Evolutionary conservation across 2,888 invertebrate species (phyloP).

Genomic region (Onchidella celtica): DNA sequence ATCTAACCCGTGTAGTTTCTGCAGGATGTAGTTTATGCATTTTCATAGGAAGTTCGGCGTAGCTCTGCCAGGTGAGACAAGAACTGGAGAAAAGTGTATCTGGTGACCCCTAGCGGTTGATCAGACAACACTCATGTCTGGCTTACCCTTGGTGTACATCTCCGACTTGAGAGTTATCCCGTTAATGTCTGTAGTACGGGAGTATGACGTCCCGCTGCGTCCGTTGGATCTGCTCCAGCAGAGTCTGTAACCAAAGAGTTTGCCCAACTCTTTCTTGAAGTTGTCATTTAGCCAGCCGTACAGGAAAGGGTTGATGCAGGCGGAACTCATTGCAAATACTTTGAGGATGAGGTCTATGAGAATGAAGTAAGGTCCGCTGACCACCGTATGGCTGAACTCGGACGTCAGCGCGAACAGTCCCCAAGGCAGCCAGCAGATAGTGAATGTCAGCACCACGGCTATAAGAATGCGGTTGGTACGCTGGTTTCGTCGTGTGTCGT

Average conservation of each 20-base stretch:
- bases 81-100: too few species aligned
- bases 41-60: too few species aligned
- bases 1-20: too few species aligned
- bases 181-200: slow-evolving; percentile 39
- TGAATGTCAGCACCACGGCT: slow-evolving; percentile 75
- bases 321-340: slow-evolving; percentile 78
- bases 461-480: slow-evolving; percentile 77
- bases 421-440: slow-evolving; percentile 79
- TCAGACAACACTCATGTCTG: slow-evolving; percentile 27
- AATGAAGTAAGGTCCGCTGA: slow-evolving; percentile 69
- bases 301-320: slow-evolving; percentile 78
- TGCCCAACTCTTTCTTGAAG: slow-evolving; percentile 75
- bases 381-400: slow-evolving; percentile 66
- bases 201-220: slow-evolving; percentile 19
- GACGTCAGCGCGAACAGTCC: slow-evolving; percentile 72
- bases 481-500: slow-evolving; percentile 64
- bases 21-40: too few species aligned
- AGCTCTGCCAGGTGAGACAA: too few species aligned
- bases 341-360: slow-evolving; percentile 75
- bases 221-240: slow-evolving; percentile 40
- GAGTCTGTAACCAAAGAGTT: slow-evolving; percentile 56
- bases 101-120: too few species aligned
- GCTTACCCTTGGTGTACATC: slow-evolving; percentile 1
- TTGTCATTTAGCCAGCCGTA: slow-evolving; percentile 80
- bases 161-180: slow-evolving; percentile 1